Conservation (phyloP, 2,113 vertebrate species). For the Ranitomeya variabilis region DNA sequence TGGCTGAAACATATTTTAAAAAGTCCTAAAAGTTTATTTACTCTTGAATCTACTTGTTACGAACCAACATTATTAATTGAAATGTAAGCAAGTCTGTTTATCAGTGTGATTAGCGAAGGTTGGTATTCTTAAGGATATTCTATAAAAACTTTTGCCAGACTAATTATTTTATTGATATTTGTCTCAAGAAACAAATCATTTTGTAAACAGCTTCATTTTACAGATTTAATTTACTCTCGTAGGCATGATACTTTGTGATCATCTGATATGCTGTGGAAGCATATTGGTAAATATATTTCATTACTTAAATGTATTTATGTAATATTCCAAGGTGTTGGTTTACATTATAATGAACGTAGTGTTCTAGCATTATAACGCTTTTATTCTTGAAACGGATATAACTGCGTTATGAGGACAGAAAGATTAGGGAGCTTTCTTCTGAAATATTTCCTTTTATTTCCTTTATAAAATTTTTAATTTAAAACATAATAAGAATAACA, state of each 20-base stretch:
- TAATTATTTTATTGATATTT: constrained; percentile 19
- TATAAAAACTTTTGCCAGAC: neutral
- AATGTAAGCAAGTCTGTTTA: neutral
- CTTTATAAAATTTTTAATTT: neutral
- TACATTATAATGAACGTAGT: constrained; percentile 19
- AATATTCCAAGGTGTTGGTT: constrained; percentile 36
- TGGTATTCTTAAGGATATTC: neutral
- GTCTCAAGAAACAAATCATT: neutral
- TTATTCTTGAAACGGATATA: constrained; percentile 5
- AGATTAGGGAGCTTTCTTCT: neutral
- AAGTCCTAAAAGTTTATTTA: too few relatives aligned
- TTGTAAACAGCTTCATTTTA: neutral
- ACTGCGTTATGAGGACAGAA: neutral
- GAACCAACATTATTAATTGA: neutral
- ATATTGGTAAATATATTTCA: constrained; percentile 26
- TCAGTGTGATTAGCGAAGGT: neutral
- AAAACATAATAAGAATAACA: too few relatives aligned
- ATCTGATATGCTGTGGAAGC: constrained; percentile 26
- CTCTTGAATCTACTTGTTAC: neutral
- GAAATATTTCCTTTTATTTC: neutral
- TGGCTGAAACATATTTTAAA: too few relatives aligned
- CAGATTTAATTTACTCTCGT: constrained; percentile 7
- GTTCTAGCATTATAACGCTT: constrained; percentile 1
- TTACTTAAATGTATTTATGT: neutral
- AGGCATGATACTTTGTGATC: neutral